Evolutionary conservation across 2,888 invertebrate species (phyloP).

Genomic region (Caenorhabditis panamensis): DNA sequence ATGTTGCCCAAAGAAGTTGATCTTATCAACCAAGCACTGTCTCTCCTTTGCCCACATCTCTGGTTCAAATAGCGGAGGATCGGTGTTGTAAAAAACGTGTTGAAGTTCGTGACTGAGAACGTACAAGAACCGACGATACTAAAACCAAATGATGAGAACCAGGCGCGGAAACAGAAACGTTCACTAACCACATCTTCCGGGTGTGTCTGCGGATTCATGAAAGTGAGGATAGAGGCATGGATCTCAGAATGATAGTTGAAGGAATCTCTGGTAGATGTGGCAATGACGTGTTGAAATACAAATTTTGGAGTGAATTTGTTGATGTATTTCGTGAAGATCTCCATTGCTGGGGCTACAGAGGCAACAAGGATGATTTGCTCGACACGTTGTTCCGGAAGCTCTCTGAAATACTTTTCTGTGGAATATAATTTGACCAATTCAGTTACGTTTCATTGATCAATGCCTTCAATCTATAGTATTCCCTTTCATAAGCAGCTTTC

Average conservation of each 20-base stretch:
- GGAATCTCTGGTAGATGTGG: constrained; percentile 25
- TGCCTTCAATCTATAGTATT: constrained; percentile 42
- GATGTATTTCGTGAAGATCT: constrained; percentile 46
- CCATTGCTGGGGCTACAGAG: constrained; percentile 38
- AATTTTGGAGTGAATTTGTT: constrained; percentile 38
- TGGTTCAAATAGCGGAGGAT: constrained; percentile 28
- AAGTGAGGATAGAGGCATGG: constrained; percentile 41
- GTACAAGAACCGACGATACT: constrained; percentile 38
- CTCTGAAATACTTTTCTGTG: too few species aligned
- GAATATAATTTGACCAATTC: neutral
- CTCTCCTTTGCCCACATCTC: constrained; percentile 31
- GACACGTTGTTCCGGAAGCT: neutral
- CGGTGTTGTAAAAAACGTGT: constrained; percentile 47
- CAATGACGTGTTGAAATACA: constrained; percentile 45
- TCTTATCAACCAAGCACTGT: constrained; percentile 27
- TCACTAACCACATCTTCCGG: constrained; percentile 29
- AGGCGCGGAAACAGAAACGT: neutral
- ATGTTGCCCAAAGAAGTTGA: constrained; percentile 13
- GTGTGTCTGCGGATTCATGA: constrained; percentile 24
- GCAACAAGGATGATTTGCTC: constrained; percentile 35
- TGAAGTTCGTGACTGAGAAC: constrained; percentile 46
- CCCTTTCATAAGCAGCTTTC: constrained; percentile 36
- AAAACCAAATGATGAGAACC: too few species aligned
- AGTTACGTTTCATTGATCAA: constrained; percentile 29
- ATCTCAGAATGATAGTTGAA: constrained; percentile 55